Evolutionary conservation across 2,888 invertebrate genomes (phyloP).

Genomic region (Atethmia centrago): DNA sequence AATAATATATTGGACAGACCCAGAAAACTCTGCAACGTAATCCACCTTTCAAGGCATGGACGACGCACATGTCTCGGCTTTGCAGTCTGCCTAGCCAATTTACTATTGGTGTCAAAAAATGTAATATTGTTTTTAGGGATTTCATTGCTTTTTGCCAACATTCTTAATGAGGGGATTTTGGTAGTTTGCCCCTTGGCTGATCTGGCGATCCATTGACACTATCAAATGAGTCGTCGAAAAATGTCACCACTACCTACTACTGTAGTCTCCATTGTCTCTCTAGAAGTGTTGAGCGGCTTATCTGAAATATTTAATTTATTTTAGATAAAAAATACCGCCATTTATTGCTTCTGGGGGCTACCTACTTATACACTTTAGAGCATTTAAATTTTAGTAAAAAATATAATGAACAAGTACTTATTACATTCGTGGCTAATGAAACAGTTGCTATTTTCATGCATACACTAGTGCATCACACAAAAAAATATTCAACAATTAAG

Average conservation of each 20-base stretch:
- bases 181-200: not conserved
- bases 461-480: not conserved
- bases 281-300: not conserved
- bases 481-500: not conserved
- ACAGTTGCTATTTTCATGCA: not conserved
- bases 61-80: slow-evolving; percentile 12
- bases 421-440: not conserved
- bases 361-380: too few relatives aligned
- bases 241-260: not conserved
- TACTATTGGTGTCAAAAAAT: not conserved
- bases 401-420: not conserved
- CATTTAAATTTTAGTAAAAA: too few relatives aligned
- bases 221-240: not conserved
- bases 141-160: not conserved
- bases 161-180: not conserved
- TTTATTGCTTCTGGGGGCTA: not conserved
- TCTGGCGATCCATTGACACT: too few relatives aligned
- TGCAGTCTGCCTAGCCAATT: not conserved
- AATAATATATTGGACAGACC: too few relatives aligned
- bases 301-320: not conserved
- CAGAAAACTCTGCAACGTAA: too few relatives aligned
- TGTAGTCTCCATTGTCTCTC: not conserved
- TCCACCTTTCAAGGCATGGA: not conserved
- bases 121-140: not conserved
- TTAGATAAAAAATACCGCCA: not conserved